These are phyloP conservation scores for Tragopan temminckii DNA, from an alignment of 2,797 vertebrate genomes.

Conservation along the genomic window DNA sequence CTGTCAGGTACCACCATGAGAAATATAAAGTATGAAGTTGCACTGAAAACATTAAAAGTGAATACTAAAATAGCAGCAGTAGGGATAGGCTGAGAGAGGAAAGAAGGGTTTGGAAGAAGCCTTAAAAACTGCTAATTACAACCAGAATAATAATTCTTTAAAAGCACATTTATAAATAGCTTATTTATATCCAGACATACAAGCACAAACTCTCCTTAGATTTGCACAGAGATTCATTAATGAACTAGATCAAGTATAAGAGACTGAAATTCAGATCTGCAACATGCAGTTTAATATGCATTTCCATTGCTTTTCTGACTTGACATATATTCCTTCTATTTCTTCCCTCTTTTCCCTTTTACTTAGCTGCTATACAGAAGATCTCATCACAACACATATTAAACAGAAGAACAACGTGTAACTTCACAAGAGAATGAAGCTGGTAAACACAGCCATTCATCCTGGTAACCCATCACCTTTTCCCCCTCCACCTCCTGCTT, in stretches of 20 bases:
- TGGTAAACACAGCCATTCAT: background rate
- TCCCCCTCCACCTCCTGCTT: background rate
- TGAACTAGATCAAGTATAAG: background rate
- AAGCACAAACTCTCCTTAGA: constrained; percentile 33
- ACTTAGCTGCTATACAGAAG: background rate
- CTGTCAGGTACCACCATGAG: constrained; percentile 35
- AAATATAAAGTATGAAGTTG: constrained; percentile 39
- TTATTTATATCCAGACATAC: background rate
- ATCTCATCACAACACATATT: background rate
- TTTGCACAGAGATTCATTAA: background rate
- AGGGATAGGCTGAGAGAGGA: background rate
- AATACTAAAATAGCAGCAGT: background rate
- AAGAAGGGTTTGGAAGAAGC: background rate
- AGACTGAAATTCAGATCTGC: constrained; percentile 24
- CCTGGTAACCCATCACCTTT: background rate
- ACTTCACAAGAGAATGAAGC: constrained; percentile 5
- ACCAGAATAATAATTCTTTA: background rate
- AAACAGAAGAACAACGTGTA: constrained; percentile 40
- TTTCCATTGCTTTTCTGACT: constrained; percentile 19
- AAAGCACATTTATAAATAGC: background rate
- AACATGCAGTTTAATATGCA: background rate
- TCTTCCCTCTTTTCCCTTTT: constrained; percentile 4
- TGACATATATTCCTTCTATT: background rate
- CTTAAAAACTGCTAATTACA: background rate
- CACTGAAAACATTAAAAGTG: constrained; percentile 15